Evolutionary conservation across 2,888 invertebrate genomes (phyloP).

Genomic region (Ochropleura plecta): DNA sequence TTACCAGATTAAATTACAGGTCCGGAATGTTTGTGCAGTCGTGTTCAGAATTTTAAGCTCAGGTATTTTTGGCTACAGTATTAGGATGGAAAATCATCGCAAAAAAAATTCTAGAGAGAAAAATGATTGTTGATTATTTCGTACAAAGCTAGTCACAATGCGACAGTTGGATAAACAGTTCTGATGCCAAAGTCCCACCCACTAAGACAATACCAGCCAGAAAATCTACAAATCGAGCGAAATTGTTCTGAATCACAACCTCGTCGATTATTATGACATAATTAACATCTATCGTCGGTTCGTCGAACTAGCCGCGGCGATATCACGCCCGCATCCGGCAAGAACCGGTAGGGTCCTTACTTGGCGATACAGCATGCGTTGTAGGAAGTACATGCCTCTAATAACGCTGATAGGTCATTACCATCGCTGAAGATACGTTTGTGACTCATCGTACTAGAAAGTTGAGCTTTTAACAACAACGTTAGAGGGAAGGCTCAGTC

Average conservation of each 20-base stretch:
- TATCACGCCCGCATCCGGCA: conserved; percentile 64
- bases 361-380: conserved; percentile 46
- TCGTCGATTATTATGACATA: conserved; percentile 52
- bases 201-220: neutral
- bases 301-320: conserved; percentile 51
- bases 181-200: neutral
- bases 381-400: conserved; percentile 50
- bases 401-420: conserved; percentile 42
- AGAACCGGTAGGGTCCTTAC: conserved; percentile 62
- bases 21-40: conserved; percentile 23
- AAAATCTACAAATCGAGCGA: neutral
- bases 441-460: conserved; percentile 14
- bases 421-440: conserved; percentile 17
- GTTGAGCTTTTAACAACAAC: neutral
- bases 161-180: neutral
- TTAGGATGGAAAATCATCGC: neutral
- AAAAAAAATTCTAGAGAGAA: neutral
- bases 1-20: conserved; percentile 38
- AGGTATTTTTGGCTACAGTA: conserved; percentile 12
- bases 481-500: neutral
- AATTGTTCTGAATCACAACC: conserved; percentile 10
- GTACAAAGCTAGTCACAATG: neutral
- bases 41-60: conserved; percentile 37
- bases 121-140: conserved; percentile 12
- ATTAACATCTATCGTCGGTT: conserved; percentile 55